Evolutionary conservation across 2,113 vertebrate species (phyloP).

Genomic region (Percina caprodes): DNA sequence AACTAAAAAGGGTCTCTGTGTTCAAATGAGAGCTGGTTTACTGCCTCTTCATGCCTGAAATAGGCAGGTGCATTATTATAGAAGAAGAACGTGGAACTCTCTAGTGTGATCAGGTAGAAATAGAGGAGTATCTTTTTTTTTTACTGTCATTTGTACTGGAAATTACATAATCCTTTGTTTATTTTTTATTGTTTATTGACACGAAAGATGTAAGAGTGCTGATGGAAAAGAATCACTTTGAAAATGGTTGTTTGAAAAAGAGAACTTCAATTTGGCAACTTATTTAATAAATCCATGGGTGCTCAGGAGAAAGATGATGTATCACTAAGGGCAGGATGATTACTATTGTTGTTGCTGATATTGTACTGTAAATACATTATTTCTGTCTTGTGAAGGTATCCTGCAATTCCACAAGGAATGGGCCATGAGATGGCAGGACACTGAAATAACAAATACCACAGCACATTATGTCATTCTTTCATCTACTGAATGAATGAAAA

Average conservation of each 20-base stretch:
- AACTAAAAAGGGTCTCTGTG: neutral
- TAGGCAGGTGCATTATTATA: neutral
- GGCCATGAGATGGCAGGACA: neutral
- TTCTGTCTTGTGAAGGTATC: neutral
- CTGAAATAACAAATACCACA: neutral
- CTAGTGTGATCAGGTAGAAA: neutral
- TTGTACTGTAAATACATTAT: neutral
- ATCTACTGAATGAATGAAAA: neutral
- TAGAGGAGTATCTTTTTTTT: neutral
- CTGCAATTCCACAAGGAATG: neutral
- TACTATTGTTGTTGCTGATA: neutral
- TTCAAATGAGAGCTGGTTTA: neutral
- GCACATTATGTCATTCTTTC: neutral
- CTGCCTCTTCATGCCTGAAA: neutral
- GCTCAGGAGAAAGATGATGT: neutral
- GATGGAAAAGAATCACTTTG: neutral
- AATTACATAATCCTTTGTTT: neutral
- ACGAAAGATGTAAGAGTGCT: too few species aligned
- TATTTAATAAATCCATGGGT: neutral
- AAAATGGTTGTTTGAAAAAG: neutral
- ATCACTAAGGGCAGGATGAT: neutral
- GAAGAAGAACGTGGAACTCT: neutral
- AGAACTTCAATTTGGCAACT: neutral
- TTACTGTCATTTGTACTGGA: neutral
- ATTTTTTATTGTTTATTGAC: neutral